Evolutionary conservation across 2,113 vertebrate genomes (phyloP).

Genomic region (Pseudorasbora parva): DNA sequence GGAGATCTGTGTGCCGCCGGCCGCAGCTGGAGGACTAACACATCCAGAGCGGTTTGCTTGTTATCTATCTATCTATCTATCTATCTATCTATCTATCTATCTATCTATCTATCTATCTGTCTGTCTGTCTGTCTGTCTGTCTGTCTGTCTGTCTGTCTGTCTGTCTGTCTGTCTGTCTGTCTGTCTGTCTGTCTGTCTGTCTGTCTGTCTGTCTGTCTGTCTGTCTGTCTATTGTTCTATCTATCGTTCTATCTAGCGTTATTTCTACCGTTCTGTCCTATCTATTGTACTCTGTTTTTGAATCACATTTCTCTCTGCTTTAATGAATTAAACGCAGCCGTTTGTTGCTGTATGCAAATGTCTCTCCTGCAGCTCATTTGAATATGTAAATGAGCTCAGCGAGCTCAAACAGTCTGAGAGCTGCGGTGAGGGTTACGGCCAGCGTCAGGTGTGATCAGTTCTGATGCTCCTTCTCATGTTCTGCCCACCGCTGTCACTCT

Average conservation of each 20-base stretch:
- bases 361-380: constrained; percentile 48
- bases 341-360: constrained; percentile 48
- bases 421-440: neutral
- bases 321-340: constrained; percentile 36
- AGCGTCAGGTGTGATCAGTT: neutral
- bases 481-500: constrained; percentile 16
- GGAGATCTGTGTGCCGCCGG: neutral
- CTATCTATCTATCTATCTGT: neutral
- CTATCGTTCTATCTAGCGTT: neutral
- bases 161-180: neutral
- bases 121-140: neutral
- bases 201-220: neutral
- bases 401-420: neutral
- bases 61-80: neutral
- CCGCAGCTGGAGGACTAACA: neutral
- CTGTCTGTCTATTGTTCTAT: neutral
- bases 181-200: neutral
- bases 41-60: neutral
- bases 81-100: neutral
- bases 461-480: neutral
- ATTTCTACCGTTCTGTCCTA: neutral
- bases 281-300: neutral
- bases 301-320: constrained; percentile 11
- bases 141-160: too few species aligned
- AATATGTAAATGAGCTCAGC: constrained; percentile 48